Base-by-base conservation (phyloP, 1,140 invertebrate genomes). In the Diploscapter pachys region DNA sequence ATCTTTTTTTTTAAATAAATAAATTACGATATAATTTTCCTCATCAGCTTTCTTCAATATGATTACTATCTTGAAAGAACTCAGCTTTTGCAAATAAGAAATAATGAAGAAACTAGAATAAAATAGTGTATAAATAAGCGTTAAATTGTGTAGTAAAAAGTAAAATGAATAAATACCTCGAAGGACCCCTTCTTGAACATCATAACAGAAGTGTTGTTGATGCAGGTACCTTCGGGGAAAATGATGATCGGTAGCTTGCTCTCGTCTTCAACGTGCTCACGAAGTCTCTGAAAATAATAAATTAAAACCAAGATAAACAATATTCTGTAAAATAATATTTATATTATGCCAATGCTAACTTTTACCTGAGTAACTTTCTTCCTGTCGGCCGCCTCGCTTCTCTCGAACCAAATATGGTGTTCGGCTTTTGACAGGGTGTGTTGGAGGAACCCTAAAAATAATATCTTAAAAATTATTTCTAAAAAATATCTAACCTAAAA, bases 171-270 rank as follows among this genome's bases (percentile, higher is more conserved):
- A 71, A 51, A 59, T 8, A 98, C 94, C 90, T 99, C 97, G 87
- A 99, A 99, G 85, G 94, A 96, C 9, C 96, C 96, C 88, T 98
- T 99, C 87, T 98, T 98, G 87, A 99, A 99, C 89, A 99, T 96
- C 96, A 99, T 99, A 0, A 99, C 97, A 2, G 94, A 95, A 2
- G 96, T 99, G 86, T 99, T 99, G 85, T 99, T 99, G 75, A 99
- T 98, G 86, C 96, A 99, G 0, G 97, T 98, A 82, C 89, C 97
- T 89, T 99, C 97, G 0, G 97, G 97, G 86, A 99, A 99, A 84
- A 99, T 99, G 4, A 99, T 89, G 83, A 99, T 97, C 0, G 97
- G 97, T 52, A 96, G 91, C 87, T 98, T 99, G 75, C 91, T 90
- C 13, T 91, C 90, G 87, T 97, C 93, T 8, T 93, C 92, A 11